phyloP scores from a whole-genome alignment of 2,797 vertebrate genomes.

The Peromyscus melanophrys region DNA sequence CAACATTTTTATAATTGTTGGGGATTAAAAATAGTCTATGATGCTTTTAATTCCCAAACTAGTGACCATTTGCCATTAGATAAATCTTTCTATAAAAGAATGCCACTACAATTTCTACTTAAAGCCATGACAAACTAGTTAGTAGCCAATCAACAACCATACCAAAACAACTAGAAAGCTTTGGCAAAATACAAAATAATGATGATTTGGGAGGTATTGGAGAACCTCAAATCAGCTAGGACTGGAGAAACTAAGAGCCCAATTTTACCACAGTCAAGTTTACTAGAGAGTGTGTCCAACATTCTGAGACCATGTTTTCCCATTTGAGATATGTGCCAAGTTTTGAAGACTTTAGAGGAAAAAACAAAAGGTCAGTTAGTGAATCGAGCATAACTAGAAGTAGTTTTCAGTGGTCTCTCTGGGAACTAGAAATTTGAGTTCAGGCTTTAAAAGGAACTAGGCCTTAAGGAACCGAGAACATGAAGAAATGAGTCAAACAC shows the following conservation, averaged over 20 bases:
- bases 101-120: background rate
- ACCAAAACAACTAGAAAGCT: slow-evolving; percentile 36
- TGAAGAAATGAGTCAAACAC: background rate
- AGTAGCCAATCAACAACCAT: background rate
- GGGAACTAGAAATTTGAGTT: slow-evolving; percentile 10
- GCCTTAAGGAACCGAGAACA: background rate
- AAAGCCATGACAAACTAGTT: slow-evolving; percentile 20
- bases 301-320: background rate
- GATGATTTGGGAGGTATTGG: background rate
- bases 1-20: slow-evolving; percentile 1
- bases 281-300: background rate
- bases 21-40: slow-evolving; percentile 58
- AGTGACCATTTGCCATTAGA: slow-evolving; percentile 34
- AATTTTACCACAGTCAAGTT: background rate
- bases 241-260: background rate
- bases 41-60: slow-evolving; percentile 27
- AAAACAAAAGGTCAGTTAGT: background rate
- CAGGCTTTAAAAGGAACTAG: background rate
- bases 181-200: background rate
- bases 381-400: background rate
- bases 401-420: background rate
- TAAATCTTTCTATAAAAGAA: slow-evolving; percentile 6
- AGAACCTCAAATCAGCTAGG: background rate
- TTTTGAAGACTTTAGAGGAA: background rate
- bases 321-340: background rate